A percentile compares a stretch with the other conserved stretches of the same genome.
These are phyloP conservation scores for Anoplophora glabripennis DNA, from an alignment of 1,140 invertebrate species.

Conservation along the genomic window DNA sequence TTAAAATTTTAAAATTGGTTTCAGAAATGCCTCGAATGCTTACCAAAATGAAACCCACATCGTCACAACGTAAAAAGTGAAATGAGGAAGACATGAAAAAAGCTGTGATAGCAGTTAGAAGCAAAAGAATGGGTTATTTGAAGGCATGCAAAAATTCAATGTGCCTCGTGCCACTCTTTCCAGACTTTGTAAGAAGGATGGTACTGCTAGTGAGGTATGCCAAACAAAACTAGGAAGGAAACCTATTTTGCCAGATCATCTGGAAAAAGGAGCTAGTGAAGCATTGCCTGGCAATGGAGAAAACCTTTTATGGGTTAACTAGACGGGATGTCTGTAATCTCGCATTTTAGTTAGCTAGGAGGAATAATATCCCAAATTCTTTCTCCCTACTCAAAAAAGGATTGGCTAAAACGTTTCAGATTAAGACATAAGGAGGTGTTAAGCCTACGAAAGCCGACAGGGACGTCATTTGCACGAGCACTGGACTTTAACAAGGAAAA, in stretches of 20 bases:
- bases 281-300: slow-evolving; percentile 6
- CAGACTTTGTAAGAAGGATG: background rate
- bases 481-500: slow-evolving; percentile 7
- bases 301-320: slow-evolving; percentile 5
- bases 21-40: no score
- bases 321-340: slow-evolving; percentile 15
- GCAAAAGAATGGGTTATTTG: slow-evolving; percentile 5
- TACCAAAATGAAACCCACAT: no score
- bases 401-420: slow-evolving; percentile 11
- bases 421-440: slow-evolving; percentile 1
- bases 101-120: background rate
- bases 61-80: background rate
- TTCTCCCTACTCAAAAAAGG: slow-evolving; percentile 14
- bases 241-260: background rate
- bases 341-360: slow-evolving; percentile 15
- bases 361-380: slow-evolving; percentile 8
- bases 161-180: background rate
- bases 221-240: background rate
- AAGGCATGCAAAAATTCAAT: background rate
- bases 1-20: no score
- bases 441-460: background rate
- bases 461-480: slow-evolving; percentile 2
- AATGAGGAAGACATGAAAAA: slow-evolving; percentile 5
- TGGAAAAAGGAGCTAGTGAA: slow-evolving; percentile 11
- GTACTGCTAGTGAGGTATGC: background rate